Percentiles rank a stretch among this genome's conserved stretches.
phyloP scores from a whole-genome alignment of 2,888 invertebrate species.

The Lasioglossum villosulum region DNA sequence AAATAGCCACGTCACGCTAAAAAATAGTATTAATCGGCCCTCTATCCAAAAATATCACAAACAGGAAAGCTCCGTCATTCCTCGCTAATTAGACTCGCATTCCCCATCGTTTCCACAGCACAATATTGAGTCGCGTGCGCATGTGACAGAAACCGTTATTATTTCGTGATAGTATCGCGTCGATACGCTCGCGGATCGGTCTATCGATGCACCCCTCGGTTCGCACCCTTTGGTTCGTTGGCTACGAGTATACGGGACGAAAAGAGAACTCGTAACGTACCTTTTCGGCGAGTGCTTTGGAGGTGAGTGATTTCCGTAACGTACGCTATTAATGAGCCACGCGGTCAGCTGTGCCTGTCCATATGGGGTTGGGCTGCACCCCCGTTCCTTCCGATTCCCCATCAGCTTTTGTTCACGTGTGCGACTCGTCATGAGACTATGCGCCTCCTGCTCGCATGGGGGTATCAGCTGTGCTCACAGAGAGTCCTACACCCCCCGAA shows the following conservation, averaged over 20 bases:
- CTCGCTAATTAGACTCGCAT: not conserved
- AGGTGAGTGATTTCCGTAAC: slow-evolving; percentile 76
- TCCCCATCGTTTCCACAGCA: not conserved
- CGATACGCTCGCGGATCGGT: slow-evolving; percentile 39
- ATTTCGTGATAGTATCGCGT: slow-evolving; percentile 38
- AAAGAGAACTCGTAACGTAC: slow-evolving; percentile 66
- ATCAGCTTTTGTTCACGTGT: slow-evolving; percentile 59
- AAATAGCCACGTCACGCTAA: not conserved
- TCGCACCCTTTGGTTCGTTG: not conserved
- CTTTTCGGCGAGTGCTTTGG: slow-evolving; percentile 55
- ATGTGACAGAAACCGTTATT: slow-evolving; percentile 40
- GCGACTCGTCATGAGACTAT: slow-evolving; percentile 44
- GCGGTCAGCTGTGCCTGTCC: slow-evolving; percentile 81
- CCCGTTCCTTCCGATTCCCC: slow-evolving; percentile 60
- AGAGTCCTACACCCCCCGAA: slow-evolving; percentile 58
- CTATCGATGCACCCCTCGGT: slow-evolving; percentile 21
- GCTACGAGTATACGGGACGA: slow-evolving; percentile 24
- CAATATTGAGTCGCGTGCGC: slow-evolving; percentile 38
- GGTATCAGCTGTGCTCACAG: slow-evolving; percentile 81
- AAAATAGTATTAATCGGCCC: not conserved
- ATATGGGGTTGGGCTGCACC: slow-evolving; percentile 75
- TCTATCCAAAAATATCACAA: not conserved
- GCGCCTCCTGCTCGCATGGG: slow-evolving; percentile 73
- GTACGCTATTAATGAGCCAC: slow-evolving; percentile 83
- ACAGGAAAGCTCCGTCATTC: not conserved